Conservation (phyloP, 2,797 vertebrate species). For the Chrysocyon brachyurus region DNA sequence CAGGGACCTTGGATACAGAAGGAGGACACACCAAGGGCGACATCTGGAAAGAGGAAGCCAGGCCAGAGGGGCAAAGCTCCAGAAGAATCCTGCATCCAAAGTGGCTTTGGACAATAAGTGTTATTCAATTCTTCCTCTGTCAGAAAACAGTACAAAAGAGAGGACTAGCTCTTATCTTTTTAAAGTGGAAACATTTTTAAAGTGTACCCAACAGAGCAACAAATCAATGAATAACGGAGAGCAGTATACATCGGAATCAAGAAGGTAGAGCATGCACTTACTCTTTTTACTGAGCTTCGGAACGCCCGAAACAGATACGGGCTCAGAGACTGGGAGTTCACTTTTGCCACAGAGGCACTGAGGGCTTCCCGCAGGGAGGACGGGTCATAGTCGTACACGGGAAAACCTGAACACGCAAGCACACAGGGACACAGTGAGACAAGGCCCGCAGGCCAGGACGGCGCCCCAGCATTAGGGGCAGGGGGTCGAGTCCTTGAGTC, state of each 20-base stretch:
- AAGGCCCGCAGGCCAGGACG: fast-evolving
- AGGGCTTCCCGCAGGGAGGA: slow-evolving; percentile 82
- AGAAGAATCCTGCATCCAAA: neutral
- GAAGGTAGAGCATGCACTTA: slow-evolving; percentile 73
- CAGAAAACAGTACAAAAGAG: neutral
- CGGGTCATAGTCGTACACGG: slow-evolving; percentile 82
- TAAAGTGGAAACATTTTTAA: neutral
- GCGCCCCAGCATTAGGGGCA: fast-evolving
- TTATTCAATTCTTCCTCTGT: neutral
- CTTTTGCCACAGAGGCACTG: slow-evolving; percentile 81
- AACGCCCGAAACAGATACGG: slow-evolving; percentile 81
- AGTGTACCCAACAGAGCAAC: fast-evolving
- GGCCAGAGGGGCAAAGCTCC: neutral
- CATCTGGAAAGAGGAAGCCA: neutral
- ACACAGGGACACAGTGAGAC: neutral
- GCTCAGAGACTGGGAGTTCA: slow-evolving; percentile 83
- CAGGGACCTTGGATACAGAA: neutral
- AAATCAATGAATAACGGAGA: no score
- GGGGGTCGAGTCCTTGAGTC: fast-evolving
- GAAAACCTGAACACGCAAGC: slow-evolving; percentile 79
- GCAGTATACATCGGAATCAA: fast-evolving
- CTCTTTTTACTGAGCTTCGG: slow-evolving; percentile 78
- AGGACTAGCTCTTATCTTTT: neutral
- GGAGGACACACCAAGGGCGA: fast-evolving
- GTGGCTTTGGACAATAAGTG: neutral